Conservation (phyloP, 2,888 invertebrate species). For the Protonemura montana region DNA sequence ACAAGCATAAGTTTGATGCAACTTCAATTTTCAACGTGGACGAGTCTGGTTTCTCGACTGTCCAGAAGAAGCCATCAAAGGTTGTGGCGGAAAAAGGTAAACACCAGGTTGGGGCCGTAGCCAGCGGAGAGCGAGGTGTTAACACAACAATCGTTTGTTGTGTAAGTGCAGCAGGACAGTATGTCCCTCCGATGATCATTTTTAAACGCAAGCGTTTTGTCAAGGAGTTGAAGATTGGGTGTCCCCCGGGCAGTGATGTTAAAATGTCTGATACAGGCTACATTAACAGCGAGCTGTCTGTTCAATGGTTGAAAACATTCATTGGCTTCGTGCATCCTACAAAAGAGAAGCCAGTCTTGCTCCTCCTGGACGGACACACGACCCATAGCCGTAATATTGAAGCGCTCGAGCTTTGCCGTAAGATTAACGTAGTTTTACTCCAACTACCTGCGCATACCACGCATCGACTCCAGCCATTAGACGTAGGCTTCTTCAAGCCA, state of each 20-base stretch:
- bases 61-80: slow-evolving; percentile 50
- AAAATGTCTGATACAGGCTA: slow-evolving; percentile 45
- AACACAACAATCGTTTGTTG: slow-evolving; percentile 51
- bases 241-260: slow-evolving; percentile 44
- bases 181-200: slow-evolving; percentile 49
- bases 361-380: slow-evolving; percentile 45
- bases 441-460: slow-evolving; percentile 45
- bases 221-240: slow-evolving; percentile 45
- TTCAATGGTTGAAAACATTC: slow-evolving; percentile 41
- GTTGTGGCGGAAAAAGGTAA: slow-evolving; percentile 50
- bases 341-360: slow-evolving; percentile 38
- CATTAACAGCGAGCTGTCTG: slow-evolving; percentile 42
- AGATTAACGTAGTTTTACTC: slow-evolving; percentile 40
- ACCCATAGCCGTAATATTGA: slow-evolving; percentile 44
- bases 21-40: slow-evolving; percentile 51
- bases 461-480: slow-evolving; percentile 44
- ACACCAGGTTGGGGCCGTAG: slow-evolving; percentile 44
- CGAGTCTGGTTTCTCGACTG: slow-evolving; percentile 51
- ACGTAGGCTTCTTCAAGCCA: slow-evolving; percentile 52
- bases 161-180: slow-evolving; percentile 47
- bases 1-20: slow-evolving; percentile 49
- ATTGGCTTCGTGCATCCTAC: slow-evolving; percentile 29
- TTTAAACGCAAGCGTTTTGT: slow-evolving; percentile 44
- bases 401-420: slow-evolving; percentile 36
- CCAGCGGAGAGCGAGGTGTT: slow-evolving; percentile 51